These are phyloP conservation scores for Sebastes melanostomus DNA, from an alignment of 2,797 vertebrate species.

Conservation along the genomic window DNA sequence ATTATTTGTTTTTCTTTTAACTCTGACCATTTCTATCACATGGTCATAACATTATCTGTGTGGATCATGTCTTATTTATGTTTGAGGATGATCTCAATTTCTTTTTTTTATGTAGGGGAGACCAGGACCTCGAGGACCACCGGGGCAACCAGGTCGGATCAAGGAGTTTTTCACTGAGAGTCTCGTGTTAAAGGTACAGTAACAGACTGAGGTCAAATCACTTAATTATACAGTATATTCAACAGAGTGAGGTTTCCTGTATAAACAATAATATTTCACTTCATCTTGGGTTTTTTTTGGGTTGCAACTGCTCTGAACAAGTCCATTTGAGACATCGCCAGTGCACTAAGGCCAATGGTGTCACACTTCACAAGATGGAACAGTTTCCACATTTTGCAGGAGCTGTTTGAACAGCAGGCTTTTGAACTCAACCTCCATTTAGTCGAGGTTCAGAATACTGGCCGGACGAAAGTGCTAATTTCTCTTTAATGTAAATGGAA, in stretches of 20 bases:
- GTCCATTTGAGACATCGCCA: background rate
- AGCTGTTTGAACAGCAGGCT: background rate
- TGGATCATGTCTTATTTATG: background rate
- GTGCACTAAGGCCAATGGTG: background rate
- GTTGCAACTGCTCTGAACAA: background rate
- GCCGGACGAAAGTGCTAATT: background rate
- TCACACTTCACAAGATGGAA: background rate
- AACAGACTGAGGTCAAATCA: background rate
- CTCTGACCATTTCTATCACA: background rate
- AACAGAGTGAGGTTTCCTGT: background rate
- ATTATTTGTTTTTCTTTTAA: background rate
- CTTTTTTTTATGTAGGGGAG: constrained; percentile 48
- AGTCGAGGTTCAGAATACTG: background rate
- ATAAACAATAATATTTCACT: background rate
- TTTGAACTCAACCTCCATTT: background rate
- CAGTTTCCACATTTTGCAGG: background rate
- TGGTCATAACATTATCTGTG: background rate
- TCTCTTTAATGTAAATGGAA: background rate
- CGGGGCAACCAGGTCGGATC: constrained; percentile 60
- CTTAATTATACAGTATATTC: background rate
- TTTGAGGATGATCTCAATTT: background rate
- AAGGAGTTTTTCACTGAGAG: constrained; percentile 42
- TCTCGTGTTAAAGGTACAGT: constrained; percentile 34
- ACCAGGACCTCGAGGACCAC: constrained; percentile 44
- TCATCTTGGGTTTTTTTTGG: background rate